Percentiles rank a stretch among this genome's conserved stretches.
Evolutionary conservation across 37 sponge, comb jelly and placozoan species (phyloP).

Genomic region (Aplysina aerophoba): DNA sequence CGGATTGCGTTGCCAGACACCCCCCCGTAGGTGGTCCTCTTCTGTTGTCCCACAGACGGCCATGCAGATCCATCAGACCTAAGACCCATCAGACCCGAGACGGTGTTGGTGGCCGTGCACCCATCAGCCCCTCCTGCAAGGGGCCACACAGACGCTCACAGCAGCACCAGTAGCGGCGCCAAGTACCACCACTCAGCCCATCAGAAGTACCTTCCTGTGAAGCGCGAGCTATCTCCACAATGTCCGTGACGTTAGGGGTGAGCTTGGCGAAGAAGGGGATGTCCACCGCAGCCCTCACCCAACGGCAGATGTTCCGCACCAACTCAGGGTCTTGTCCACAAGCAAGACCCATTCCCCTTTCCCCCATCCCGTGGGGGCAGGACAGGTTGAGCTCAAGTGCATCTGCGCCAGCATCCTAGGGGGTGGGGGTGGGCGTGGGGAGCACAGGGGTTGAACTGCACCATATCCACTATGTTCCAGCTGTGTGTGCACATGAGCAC

Average conservation of each 20-base stretch:
- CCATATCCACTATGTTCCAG: background rate
- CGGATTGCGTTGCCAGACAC: slow-evolving; percentile 89
- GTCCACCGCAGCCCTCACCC: slow-evolving; percentile 86
- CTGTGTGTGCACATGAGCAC: no score
- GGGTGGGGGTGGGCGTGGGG: background rate
- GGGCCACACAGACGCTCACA: background rate
- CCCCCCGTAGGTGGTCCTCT: slow-evolving; percentile 91
- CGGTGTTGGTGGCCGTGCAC: slow-evolving; percentile 93
- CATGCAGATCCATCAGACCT: slow-evolving; percentile 69
- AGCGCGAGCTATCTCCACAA: slow-evolving; percentile 73
- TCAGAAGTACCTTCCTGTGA: slow-evolving; percentile 68
- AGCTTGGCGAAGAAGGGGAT: slow-evolving; percentile 97
- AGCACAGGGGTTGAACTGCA: background rate
- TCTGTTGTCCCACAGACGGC: slow-evolving; percentile 83
- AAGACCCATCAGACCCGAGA: slow-evolving; percentile 94
- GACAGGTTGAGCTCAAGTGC: slow-evolving; percentile 96
- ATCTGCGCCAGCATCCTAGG: slow-evolving; percentile 88
- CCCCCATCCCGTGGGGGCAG: slow-evolving; percentile 98
- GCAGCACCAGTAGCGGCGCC: background rate
- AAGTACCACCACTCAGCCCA: background rate
- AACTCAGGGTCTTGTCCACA: slow-evolving; percentile 93
- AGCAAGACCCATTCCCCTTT: slow-evolving; percentile 94
- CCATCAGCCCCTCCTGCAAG: slow-evolving; percentile 88
- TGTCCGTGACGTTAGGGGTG: slow-evolving; percentile 81
- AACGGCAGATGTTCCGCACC: slow-evolving; percentile 89